These are phyloP conservation scores for Calameuta idolon DNA, from an alignment of 2,888 invertebrate genomes.

Conservation along the genomic window DNA sequence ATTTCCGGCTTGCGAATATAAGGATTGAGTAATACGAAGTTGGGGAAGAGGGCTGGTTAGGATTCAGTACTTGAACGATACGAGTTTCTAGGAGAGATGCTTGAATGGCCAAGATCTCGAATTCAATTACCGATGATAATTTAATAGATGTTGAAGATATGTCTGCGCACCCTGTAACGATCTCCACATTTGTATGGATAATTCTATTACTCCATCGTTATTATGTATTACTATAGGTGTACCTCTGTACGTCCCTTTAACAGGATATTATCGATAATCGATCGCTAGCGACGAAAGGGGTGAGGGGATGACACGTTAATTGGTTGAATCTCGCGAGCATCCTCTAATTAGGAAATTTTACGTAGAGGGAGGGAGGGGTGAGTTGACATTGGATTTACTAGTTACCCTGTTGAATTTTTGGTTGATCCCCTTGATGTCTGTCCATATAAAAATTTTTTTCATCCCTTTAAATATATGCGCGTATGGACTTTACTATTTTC, in stretches of 20 bases:
- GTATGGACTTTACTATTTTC: no score
- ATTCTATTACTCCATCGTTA: not conserved
- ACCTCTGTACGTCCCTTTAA: not conserved
- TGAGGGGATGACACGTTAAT: not conserved
- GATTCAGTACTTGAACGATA: no score
- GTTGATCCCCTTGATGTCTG: no score
- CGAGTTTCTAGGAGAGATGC: no score
- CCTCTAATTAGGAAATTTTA: no score
- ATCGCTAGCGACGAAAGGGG: not conserved
- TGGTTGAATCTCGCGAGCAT: not conserved
- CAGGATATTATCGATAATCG: conserved; percentile 7
- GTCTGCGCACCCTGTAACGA: not conserved
- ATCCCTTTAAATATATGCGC: no score
- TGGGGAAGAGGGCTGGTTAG: not conserved
- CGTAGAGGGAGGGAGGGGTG: no score
- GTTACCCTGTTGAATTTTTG: no score
- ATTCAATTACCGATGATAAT: conserved; percentile 27
- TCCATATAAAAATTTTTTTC: no score
- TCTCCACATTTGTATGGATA: not conserved
- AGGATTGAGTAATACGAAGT: not conserved
- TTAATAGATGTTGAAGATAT: conserved; percentile 18
- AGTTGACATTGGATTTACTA: no score
- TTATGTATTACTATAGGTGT: not conserved
- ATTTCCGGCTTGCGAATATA: no score
- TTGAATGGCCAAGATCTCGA: conserved; percentile 21